phyloP scores from a whole-genome alignment of 2,797 vertebrate species.

The Myotis myotis region DNA sequence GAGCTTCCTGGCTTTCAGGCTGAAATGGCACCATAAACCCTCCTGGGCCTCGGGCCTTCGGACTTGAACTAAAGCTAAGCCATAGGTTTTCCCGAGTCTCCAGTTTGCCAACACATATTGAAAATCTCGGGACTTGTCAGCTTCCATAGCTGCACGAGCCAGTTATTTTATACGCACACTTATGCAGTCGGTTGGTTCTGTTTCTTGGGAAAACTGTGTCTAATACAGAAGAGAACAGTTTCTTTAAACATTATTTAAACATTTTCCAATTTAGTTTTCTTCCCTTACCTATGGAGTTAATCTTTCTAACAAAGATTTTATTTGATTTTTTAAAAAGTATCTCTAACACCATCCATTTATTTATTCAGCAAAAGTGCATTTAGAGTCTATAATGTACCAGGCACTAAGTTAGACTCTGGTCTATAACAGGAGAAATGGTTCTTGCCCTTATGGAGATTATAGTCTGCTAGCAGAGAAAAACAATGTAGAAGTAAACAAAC shows the following conservation, averaged over 20 bases:
- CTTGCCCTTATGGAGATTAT: neutral
- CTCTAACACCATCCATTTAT: neutral
- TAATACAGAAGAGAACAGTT: neutral
- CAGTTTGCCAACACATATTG: neutral
- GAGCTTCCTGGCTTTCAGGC: neutral
- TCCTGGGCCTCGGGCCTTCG: neutral
- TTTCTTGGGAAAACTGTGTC: neutral
- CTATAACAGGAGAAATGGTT: neutral
- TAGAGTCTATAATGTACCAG: neutral
- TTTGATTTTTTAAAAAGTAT: neutral
- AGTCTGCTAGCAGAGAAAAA: neutral
- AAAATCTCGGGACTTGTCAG: neutral
- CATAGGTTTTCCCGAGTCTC: neutral
- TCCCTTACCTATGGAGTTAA: neutral
- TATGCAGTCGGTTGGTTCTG: neutral
- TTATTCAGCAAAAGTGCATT: neutral
- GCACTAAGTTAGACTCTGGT: neutral
- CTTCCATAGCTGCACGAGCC: neutral
- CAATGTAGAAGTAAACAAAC: neutral
- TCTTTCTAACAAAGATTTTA: neutral
- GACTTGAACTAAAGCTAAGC: neutral
- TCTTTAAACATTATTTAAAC: neutral
- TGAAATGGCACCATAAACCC: neutral
- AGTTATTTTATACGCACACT: neutral
- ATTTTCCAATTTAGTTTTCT: neutral